These are phyloP conservation scores for Decapterus maruadsi DNA, from an alignment of 2,797 vertebrate genomes.

Conservation along the genomic window DNA sequence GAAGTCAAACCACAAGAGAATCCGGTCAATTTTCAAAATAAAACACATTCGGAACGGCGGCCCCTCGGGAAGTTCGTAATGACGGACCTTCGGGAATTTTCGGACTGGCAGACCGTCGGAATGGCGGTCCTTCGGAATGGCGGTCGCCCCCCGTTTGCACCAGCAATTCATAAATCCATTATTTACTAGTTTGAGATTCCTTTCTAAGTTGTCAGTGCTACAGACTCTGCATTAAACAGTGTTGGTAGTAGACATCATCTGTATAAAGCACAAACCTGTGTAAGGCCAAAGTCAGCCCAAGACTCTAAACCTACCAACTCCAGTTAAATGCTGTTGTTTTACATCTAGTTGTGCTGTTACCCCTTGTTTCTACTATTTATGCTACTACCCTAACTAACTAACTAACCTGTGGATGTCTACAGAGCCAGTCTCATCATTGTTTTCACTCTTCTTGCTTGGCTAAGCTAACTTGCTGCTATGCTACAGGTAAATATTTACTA, in stretches of 20 bases:
- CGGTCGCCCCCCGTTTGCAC: no score
- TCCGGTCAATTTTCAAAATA: no score
- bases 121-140: no score
- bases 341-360: background rate
- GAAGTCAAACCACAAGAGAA: no score
- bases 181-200: background rate
- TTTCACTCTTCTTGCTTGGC: background rate
- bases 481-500: background rate
- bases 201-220: background rate
- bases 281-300: no score
- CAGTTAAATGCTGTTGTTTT: background rate
- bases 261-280: background rate
- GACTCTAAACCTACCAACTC: no score
- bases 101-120: no score
- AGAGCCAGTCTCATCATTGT: background rate
- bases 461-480: background rate
- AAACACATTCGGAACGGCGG: no score
- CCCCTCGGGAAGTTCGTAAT: no score
- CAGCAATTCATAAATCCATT: conserved; percentile 7
- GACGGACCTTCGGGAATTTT: no score
- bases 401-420: background rate
- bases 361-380: background rate
- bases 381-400: no score
- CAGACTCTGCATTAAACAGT: background rate
- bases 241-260: background rate